phyloP scores from a whole-genome alignment of 1,140 invertebrate genomes.

The Brachionus asplanchnoidis region DNA sequence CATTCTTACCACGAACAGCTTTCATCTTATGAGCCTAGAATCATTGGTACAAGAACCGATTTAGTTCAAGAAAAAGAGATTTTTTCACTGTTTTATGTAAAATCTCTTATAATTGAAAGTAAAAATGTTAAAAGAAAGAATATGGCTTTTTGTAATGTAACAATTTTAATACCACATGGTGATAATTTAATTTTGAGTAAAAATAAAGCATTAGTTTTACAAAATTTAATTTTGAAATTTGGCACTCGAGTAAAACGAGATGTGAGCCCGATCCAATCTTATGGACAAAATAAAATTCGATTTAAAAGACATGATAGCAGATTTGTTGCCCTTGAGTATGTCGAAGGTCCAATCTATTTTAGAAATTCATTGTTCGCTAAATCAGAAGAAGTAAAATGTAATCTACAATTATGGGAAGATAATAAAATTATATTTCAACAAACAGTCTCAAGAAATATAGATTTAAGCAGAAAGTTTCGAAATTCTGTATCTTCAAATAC shows the following conservation, averaged over 20 bases:
- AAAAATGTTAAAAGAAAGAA: not conserved
- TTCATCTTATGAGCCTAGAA: not conserved
- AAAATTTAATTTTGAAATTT: not conserved
- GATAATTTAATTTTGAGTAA: not conserved
- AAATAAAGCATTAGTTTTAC: not conserved
- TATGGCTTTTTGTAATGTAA: not conserved
- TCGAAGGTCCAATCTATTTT: slow-evolving; percentile 1
- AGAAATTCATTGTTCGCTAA: not conserved
- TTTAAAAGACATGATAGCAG: not conserved
- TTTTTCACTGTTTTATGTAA: not conserved
- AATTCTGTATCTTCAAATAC: not conserved
- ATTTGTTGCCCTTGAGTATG: not conserved
- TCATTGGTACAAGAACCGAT: not conserved
- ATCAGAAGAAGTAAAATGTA: not conserved
- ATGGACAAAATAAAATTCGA: not conserved
- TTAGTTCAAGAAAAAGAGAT: not conserved
- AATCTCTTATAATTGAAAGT: not conserved
- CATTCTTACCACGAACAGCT: not conserved
- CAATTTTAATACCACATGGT: not conserved
- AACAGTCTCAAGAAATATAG: not conserved
- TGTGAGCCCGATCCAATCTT: not conserved
- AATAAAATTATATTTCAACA: not conserved
- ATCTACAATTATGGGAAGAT: not conserved
- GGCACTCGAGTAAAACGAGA: not conserved
- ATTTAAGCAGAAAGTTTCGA: not conserved